These are phyloP conservation scores for Syngnathus typhle DNA, from an alignment of 2,113 vertebrate species.

Conservation along the genomic window DNA sequence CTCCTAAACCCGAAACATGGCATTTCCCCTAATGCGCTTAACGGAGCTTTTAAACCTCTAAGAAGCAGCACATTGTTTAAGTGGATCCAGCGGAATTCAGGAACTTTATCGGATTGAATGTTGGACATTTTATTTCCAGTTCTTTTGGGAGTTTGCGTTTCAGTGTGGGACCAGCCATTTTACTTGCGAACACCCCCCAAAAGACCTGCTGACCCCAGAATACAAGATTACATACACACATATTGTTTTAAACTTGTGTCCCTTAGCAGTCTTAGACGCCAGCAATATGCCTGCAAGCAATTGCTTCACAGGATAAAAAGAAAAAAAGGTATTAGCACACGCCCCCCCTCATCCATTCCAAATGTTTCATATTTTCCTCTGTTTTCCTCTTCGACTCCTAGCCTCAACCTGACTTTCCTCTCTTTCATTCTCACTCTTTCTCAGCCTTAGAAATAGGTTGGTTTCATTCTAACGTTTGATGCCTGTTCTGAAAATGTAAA, in stretches of 20 bases:
- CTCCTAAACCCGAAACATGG: conserved; percentile 12
- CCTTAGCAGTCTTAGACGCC: conserved; percentile 26
- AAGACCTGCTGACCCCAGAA: conserved; percentile 23
- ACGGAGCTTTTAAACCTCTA: conserved; percentile 31
- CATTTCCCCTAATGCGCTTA: conserved; percentile 32
- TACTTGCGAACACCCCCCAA: not conserved
- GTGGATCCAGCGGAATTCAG: conserved; percentile 23
- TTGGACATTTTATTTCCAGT: conserved; percentile 20
- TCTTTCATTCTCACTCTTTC: conserved; percentile 5
- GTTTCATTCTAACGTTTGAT: conserved; percentile 61
- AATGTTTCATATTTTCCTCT: conserved; percentile 12
- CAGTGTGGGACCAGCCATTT: conserved; percentile 21
- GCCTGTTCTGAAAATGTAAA: conserved; percentile 72
- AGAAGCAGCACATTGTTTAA: conserved; percentile 45
- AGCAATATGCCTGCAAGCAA: conserved; percentile 22
- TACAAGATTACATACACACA: conserved; percentile 30
- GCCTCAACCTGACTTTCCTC: conserved; percentile 19
- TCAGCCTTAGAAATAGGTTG: conserved; percentile 29
- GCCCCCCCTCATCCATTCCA: conserved; percentile 13
- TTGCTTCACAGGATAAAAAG: conserved; percentile 22
- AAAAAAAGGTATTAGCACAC: conserved; percentile 16
- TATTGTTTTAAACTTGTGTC: conserved; percentile 36
- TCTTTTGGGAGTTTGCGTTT: conserved; percentile 20
- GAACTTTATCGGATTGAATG: conserved; percentile 17
- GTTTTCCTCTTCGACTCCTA: conserved; percentile 15